These are phyloP conservation scores for Smittia aterrima DNA, from an alignment of 2,888 invertebrate genomes.

Conservation along the genomic window DNA sequence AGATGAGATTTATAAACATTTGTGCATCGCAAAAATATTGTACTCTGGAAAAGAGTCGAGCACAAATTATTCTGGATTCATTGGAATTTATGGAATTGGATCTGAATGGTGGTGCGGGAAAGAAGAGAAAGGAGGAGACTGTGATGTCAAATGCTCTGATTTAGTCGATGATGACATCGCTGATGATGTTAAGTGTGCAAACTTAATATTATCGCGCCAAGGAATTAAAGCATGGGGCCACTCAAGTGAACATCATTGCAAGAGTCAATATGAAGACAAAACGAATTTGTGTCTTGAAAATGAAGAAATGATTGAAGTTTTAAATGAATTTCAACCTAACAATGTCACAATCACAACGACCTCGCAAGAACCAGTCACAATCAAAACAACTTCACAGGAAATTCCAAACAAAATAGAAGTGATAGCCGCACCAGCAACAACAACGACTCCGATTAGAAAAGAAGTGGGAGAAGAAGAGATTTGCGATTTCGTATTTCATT, in stretches of 20 bases:
- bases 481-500: constrained; percentile 4
- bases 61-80: not conserved
- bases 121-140: not conserved
- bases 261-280: no score
- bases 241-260: not conserved
- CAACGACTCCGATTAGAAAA: no score
- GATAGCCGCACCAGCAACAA: no score
- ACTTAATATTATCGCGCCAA: not conserved
- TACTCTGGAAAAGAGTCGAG: not conserved
- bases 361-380: no score
- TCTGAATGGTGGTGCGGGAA: constrained; percentile 26
- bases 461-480: not conserved
- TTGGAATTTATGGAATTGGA: constrained; percentile 6
- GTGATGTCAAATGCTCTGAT: constrained; percentile 7
- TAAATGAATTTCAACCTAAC: no score
- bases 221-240: not conserved
- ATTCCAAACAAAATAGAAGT: no score
- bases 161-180: constrained; percentile 22
- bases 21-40: not conserved
- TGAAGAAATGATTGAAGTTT: no score
- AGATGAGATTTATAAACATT: constrained; percentile 24
- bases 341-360: no score
- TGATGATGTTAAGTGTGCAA: constrained; percentile 20
- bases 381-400: no score
- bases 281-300: no score